A percentile compares a stretch with the other conserved stretches of the same genome.
These are phyloP conservation scores for Periophthalmus modestus DNA, from an alignment of 2,113 vertebrate genomes.

Conservation along the genomic window DNA sequence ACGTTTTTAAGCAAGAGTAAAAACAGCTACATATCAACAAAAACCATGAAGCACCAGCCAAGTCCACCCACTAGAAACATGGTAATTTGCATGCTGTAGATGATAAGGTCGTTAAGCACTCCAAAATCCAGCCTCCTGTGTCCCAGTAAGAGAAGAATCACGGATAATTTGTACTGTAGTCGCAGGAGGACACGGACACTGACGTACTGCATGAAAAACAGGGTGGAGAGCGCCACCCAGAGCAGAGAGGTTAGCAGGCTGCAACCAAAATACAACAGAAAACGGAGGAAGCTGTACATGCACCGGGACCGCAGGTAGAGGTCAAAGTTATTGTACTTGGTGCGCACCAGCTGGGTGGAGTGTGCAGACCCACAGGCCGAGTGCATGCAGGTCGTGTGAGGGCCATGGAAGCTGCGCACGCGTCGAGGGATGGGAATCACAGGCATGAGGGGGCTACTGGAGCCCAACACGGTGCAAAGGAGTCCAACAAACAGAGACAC, in stretches of 20 bases:
- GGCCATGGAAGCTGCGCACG: slow-evolving; percentile 96
- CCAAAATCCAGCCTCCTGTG: slow-evolving; percentile 91
- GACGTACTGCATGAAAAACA: slow-evolving; percentile 93
- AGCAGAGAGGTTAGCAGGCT: slow-evolving; percentile 94
- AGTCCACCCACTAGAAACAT: slow-evolving; percentile 96
- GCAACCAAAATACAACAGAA: slow-evolving; percentile 96
- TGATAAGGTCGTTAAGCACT: slow-evolving; percentile 90
- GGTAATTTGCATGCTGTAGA: slow-evolving; percentile 94
- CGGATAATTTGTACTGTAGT: slow-evolving; percentile 95
- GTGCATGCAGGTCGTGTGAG: slow-evolving; percentile 96
- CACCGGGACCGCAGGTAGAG: slow-evolving; percentile 92
- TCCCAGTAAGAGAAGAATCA: slow-evolving; percentile 89
- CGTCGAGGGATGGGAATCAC: slow-evolving; percentile 96
- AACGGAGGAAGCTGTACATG: slow-evolving; percentile 94
- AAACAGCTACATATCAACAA: slow-evolving; percentile 91
- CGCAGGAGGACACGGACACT: slow-evolving; percentile 89
- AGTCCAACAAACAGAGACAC: slow-evolving; percentile 48
- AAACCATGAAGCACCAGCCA: slow-evolving; percentile 99
- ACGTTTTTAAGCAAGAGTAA: background rate
- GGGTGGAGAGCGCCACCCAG: slow-evolving; percentile 89
- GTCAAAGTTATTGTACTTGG: slow-evolving; percentile 97
- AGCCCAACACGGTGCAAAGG: slow-evolving; percentile 62
- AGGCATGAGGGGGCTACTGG: slow-evolving; percentile 86
- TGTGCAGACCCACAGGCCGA: slow-evolving; percentile 90
- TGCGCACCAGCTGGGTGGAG: slow-evolving; percentile 86